Conservation (phyloP, 2,797 vertebrate species). For the Sciurus vulgaris region DNA sequence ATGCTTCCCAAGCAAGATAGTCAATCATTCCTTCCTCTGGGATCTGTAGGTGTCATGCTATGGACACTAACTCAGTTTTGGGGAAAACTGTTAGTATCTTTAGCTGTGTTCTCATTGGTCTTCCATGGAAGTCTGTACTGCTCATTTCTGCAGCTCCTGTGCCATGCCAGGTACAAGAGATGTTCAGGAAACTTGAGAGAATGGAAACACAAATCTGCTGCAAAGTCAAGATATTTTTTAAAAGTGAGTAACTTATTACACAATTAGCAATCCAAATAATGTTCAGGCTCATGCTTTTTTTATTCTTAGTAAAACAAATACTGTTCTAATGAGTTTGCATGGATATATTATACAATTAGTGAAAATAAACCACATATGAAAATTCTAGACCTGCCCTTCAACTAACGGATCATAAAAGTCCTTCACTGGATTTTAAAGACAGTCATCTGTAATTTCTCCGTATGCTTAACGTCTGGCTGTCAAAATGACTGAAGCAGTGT, state of each 20-base stretch:
- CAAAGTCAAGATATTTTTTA: background rate
- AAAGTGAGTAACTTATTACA: conserved; percentile 54
- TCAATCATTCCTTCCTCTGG: background rate
- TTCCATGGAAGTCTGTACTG: background rate
- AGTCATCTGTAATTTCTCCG: conserved; percentile 58
- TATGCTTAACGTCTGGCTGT: conserved; percentile 53
- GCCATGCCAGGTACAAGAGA: background rate
- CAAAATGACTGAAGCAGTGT: conserved; percentile 35
- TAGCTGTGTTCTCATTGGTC: background rate
- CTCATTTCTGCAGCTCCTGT: background rate
- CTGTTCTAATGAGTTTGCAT: conserved; percentile 60
- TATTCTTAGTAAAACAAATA: conserved; percentile 64
- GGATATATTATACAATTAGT: conserved; percentile 60
- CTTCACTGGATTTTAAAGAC: conserved; percentile 64
- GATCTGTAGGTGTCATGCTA: background rate
- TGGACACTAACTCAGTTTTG: background rate
- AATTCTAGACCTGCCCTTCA: conserved; percentile 50
- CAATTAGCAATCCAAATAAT: conserved; percentile 67
- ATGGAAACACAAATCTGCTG: background rate
- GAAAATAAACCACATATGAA: conserved; percentile 71
- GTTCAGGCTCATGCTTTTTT: conserved; percentile 40
- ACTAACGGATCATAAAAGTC: conserved; percentile 58
- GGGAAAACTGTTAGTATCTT: background rate
- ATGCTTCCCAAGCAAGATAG: background rate
- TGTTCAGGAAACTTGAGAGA: background rate